Evolutionary conservation across 2,113 vertebrate species (phyloP), one percentile per base, ranked within the genome.

Genomic region (Athene noctua): DNA sequence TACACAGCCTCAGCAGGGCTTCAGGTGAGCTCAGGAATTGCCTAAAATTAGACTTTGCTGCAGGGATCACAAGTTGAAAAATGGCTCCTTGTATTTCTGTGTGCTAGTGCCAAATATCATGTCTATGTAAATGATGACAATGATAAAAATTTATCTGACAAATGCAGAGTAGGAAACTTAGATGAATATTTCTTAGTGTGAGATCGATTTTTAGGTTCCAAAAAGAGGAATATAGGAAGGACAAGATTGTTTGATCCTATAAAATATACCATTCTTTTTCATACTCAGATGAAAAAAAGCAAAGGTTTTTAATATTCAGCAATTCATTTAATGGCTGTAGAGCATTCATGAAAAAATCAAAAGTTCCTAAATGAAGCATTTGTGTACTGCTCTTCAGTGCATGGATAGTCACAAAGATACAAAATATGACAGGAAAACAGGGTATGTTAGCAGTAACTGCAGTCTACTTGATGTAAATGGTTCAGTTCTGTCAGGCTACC

Each of bases 281-380:
- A 63, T 6, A 79, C 36, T 47, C 13, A 67, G 42, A 67, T 59
- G 47, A 54, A 95, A 17, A 54, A 95, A 17, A 19, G 40, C n/a
- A 38, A 3, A 90, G 72, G 7, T 27, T 95, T 83, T 94, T 83
- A 73, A 92, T 80, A 78, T 78, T 73, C 85, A 78, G 51, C 38
- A 94, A 54, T 67, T 84, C 91, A 42, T 88, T 23, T 46, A 77
- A 58, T 68, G 57, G 72, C 68, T 80, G 62, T 49, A 55, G 63
- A 87, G 61, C 6, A 0, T 23, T 92, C 77, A n/a, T 49, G 88
- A 80, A 51, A 51, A 66, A 89, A 87, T 88, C 88, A 84, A 19
- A 94, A 94, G 47, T 47, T 88, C 59, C 49, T 71, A 90, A 94
- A 90, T 70, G 67, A 92, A 96, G 38, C 51, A 42, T 79, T 90